phyloP scores from a whole-genome alignment of 2,113 vertebrate genomes.

The Catharus fuscescens region DNA sequence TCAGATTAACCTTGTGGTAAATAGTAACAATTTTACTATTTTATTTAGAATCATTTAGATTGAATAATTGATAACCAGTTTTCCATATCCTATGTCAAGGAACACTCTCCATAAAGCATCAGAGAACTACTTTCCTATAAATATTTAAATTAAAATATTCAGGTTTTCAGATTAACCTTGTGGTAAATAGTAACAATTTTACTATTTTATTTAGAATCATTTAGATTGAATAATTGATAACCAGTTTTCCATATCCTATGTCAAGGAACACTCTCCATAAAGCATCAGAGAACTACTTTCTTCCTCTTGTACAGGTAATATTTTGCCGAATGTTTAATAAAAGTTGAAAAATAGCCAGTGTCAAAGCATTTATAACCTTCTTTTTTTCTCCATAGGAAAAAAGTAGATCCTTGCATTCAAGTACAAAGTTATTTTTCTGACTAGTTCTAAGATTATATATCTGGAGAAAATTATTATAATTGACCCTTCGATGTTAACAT shows the following conservation, averaged over 20 bases:
- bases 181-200: background rate
- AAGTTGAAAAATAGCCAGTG: background rate
- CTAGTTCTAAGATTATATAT: background rate
- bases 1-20: background rate
- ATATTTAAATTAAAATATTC: background rate
- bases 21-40: background rate
- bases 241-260: background rate
- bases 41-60: background rate
- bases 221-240: background rate
- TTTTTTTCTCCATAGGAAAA: background rate
- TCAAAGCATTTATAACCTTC: background rate
- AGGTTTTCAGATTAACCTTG: background rate
- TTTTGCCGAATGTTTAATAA: background rate
- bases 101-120: background rate
- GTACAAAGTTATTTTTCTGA: background rate
- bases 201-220: background rate
- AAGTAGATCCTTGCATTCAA: background rate
- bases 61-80: background rate
- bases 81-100: rapidly evolving
- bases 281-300: background rate
- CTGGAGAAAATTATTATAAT: background rate
- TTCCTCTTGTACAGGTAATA: background rate
- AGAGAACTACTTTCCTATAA: background rate
- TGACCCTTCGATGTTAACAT: background rate
- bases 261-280: rapidly evolving